phyloP scores from a whole-genome alignment of 2,113 vertebrate species.

The Addax nasomaculatus region DNA sequence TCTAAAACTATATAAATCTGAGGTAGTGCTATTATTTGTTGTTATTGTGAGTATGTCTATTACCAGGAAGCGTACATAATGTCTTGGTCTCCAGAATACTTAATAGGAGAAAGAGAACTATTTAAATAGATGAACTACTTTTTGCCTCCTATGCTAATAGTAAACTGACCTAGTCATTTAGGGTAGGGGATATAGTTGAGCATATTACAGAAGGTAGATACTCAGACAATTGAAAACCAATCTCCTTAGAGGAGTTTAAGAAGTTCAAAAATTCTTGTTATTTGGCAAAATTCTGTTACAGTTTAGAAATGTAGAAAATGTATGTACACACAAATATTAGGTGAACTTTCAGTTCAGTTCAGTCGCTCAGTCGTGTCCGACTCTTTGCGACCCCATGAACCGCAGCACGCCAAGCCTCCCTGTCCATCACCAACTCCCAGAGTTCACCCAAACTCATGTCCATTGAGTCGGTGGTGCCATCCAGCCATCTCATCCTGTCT shows the following conservation, averaged over 20 bases:
- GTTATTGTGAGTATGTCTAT: not conserved
- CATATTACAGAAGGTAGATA: not conserved
- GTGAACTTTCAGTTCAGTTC: not conserved
- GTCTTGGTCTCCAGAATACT: not conserved
- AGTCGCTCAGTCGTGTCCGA: too few relatives aligned
- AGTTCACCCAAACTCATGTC: too few relatives aligned
- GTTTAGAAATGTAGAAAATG: not conserved
- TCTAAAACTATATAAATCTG: not conserved
- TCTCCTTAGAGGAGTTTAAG: not conserved
- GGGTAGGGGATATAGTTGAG: not conserved
- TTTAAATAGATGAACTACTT: not conserved
- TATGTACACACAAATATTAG: not conserved
- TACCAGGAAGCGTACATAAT: not conserved
- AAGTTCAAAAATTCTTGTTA: not conserved
- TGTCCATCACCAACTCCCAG: too few relatives aligned
- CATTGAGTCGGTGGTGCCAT: too few relatives aligned
- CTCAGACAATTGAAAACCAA: not conserved
- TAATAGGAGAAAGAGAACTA: not conserved
- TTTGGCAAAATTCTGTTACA: slow-evolving; percentile 29
- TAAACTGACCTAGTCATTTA: not conserved
- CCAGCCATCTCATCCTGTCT: too few relatives aligned
- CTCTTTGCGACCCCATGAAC: too few relatives aligned
- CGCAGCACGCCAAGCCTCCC: too few relatives aligned
- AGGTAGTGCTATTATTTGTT: not conserved
- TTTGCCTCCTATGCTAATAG: not conserved